Percentiles rank a stretch among this genome's conserved stretches.
phyloP scores from a whole-genome alignment of 2,113 vertebrate species.

The Zosterops lateralis region DNA sequence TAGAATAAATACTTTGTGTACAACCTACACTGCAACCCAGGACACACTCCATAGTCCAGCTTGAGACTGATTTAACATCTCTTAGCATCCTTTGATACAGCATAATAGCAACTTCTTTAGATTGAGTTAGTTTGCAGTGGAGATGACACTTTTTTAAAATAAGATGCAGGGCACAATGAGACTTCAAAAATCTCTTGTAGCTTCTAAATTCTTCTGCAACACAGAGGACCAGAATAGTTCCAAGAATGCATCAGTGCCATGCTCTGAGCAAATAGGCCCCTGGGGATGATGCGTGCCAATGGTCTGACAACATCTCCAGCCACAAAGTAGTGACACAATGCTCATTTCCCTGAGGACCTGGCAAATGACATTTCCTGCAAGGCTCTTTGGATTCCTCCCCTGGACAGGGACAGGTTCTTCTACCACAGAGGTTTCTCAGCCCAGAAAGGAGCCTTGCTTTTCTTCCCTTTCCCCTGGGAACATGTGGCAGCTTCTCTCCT shows the following conservation, averaged over 20 bases:
- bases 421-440: neutral
- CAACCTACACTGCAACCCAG: too few species aligned
- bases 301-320: neutral
- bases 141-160: neutral
- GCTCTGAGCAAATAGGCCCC: neutral
- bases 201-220: neutral
- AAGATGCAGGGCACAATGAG: neutral
- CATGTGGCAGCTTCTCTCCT: neutral
- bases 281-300: neutral
- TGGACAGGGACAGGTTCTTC: neutral
- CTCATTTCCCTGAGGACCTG: neutral
- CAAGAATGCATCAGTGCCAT: fast-evolving
- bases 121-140: neutral
- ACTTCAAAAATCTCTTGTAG: neutral
- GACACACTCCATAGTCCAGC: neutral
- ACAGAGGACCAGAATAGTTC: neutral
- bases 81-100: neutral
- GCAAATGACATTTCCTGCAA: neutral
- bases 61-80: neutral
- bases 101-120: neutral
- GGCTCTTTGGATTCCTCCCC: neutral
- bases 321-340: fast-evolving
- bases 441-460: neutral
- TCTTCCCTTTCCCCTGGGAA: neutral
- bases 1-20: too few species aligned